A percentile compares a stretch with the other conserved stretches of the same genome.
phyloP scores from a whole-genome alignment of 2,888 invertebrate genomes.

The Drosophila peninsularis region DNA sequence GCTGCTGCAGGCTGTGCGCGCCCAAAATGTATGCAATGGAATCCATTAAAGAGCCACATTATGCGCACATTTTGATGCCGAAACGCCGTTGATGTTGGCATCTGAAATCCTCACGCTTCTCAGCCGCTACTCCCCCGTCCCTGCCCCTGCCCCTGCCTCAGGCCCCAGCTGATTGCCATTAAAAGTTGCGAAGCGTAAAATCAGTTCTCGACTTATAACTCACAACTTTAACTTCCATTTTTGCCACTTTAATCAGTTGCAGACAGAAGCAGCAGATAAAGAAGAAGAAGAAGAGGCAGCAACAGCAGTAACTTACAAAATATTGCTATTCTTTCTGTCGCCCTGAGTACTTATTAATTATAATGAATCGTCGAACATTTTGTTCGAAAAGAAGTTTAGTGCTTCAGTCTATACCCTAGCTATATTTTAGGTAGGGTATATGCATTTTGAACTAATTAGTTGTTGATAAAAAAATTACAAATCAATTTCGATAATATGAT shows the following conservation, averaged over 20 bases:
- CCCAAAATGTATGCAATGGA: constrained; percentile 57
- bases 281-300: not conserved
- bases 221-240: constrained; percentile 28
- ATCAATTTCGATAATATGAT: no score
- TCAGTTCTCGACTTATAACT: constrained; percentile 48
- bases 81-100: constrained; percentile 23
- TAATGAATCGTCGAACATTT: not conserved
- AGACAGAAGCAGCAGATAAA: not conserved
- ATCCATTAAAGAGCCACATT: constrained; percentile 64
- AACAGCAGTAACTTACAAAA: not conserved
- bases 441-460: no score
- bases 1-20: constrained; percentile 19
- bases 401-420: not conserved
- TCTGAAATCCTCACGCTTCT: constrained; percentile 4
- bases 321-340: not conserved
- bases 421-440: not conserved
- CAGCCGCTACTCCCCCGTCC: not conserved
- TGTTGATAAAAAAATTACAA: no score
- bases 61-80: constrained; percentile 66
- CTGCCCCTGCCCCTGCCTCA: not conserved
- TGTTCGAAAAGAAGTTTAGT: not conserved
- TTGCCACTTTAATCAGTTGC: constrained; percentile 29
- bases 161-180: constrained; percentile 49
- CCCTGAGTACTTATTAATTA: not conserved
- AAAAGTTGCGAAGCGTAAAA: constrained; percentile 70